Conservation (phyloP, 2,113 vertebrate genomes). For the Climacteris rufus region DNA sequence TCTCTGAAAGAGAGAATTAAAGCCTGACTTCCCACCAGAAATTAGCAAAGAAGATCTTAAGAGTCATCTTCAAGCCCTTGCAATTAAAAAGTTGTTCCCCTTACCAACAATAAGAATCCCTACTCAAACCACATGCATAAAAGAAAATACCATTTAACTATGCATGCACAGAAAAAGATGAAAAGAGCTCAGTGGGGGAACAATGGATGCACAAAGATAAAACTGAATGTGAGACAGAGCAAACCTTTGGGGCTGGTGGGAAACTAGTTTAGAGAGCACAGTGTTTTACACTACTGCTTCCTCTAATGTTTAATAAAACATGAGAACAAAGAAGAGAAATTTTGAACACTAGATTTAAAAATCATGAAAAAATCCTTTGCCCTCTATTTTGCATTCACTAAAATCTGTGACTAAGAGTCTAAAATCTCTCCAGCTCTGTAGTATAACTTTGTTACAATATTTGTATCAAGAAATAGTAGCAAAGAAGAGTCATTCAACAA, state of each 20-base stretch:
- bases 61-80: neutral
- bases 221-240: neutral
- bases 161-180: neutral
- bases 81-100: neutral
- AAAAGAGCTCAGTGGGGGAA: neutral
- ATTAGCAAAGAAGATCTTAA: neutral
- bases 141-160: neutral
- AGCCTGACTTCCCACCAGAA: neutral
- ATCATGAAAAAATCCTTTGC: neutral
- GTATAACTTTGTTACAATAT: neutral
- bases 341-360: neutral
- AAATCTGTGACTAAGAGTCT: neutral
- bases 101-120: neutral
- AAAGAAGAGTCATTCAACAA: neutral
- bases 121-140: neutral
- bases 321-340: neutral
- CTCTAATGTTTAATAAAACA: slow-evolving; percentile 25
- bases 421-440: neutral
- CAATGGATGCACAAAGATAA: neutral
- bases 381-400: neutral
- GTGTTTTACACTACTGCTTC: neutral
- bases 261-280: slow-evolving; percentile 39
- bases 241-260: neutral
- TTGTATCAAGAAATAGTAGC: neutral
- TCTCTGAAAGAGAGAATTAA: neutral